phyloP scores from a whole-genome alignment of 2,888 invertebrate genomes.

The Tetragnatha montana region DNA sequence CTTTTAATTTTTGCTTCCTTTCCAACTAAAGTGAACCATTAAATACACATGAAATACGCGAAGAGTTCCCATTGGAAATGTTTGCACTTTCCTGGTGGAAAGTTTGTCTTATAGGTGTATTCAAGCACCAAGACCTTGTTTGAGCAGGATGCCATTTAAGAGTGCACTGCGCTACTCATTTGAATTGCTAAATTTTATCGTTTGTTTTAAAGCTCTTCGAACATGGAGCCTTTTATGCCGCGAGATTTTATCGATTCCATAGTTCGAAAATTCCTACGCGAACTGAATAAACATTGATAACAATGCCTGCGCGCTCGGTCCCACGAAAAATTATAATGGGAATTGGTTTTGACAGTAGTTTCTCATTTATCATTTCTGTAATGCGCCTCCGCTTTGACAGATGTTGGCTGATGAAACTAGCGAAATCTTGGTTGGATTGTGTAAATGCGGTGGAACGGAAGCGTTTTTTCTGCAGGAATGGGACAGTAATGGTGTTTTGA shows the following conservation, averaged over 20 bases:
- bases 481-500: background rate
- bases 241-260: slow-evolving; percentile 46
- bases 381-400: slow-evolving; percentile 21
- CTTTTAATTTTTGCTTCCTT: background rate
- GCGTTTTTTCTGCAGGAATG: background rate
- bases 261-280: slow-evolving; percentile 28
- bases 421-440: background rate
- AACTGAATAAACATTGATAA: slow-evolving; percentile 55
- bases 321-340: slow-evolving; percentile 44
- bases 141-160: slow-evolving; percentile 35
- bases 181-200: slow-evolving; percentile 39
- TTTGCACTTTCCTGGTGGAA: slow-evolving; percentile 25
- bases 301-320: slow-evolving; percentile 27
- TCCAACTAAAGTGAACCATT: slow-evolving; percentile 13
- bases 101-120: slow-evolving; percentile 23
- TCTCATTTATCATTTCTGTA: slow-evolving; percentile 52
- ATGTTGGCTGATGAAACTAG: background rate
- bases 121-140: slow-evolving; percentile 12
- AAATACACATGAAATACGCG: slow-evolving; percentile 51
- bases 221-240: slow-evolving; percentile 7
- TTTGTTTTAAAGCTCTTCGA: slow-evolving; percentile 17
- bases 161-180: slow-evolving; percentile 38
- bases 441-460: background rate
- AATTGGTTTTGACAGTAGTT: slow-evolving; percentile 56
- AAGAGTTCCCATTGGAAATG: slow-evolving; percentile 26